Evolutionary conservation across 2,113 vertebrate species (phyloP).

Genomic region (Sturnus vulgaris): DNA sequence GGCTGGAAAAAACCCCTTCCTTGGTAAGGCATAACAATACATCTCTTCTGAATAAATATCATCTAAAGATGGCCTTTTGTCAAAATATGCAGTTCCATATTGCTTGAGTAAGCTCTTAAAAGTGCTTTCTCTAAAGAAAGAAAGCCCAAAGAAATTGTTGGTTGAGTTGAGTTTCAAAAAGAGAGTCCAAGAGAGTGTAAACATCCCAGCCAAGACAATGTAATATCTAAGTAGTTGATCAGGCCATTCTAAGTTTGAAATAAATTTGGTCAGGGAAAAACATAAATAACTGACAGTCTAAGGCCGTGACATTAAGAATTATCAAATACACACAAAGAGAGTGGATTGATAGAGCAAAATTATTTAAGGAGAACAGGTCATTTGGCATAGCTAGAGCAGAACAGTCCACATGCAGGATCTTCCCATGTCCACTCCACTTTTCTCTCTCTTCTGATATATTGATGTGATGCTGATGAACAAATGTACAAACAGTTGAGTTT

Average conservation of each 20-base stretch:
- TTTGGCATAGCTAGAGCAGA: neutral
- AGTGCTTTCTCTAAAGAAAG: neutral
- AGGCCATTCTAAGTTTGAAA: neutral
- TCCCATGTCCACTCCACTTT: neutral
- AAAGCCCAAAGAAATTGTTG: neutral
- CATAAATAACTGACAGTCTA: neutral
- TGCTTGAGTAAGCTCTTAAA: neutral
- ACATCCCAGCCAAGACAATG: neutral
- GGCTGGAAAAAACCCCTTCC: neutral
- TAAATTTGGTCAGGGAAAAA: neutral
- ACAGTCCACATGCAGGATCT: neutral
- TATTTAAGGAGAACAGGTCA: neutral
- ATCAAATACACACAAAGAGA: neutral
- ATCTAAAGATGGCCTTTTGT: neutral
- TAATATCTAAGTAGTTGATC: neutral
- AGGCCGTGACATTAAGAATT: neutral
- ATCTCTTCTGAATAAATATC: neutral
- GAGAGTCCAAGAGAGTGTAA: neutral
- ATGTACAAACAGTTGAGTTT: neutral
- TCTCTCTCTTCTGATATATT: neutral
- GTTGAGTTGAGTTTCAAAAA: neutral
- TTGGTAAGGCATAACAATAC: neutral
- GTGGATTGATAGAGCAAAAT: neutral
- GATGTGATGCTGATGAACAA: neutral
- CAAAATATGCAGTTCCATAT: neutral